These are phyloP conservation scores for Protaetia brevitarsis DNA, from an alignment of 1,140 invertebrate species.

Conservation along the genomic window DNA sequence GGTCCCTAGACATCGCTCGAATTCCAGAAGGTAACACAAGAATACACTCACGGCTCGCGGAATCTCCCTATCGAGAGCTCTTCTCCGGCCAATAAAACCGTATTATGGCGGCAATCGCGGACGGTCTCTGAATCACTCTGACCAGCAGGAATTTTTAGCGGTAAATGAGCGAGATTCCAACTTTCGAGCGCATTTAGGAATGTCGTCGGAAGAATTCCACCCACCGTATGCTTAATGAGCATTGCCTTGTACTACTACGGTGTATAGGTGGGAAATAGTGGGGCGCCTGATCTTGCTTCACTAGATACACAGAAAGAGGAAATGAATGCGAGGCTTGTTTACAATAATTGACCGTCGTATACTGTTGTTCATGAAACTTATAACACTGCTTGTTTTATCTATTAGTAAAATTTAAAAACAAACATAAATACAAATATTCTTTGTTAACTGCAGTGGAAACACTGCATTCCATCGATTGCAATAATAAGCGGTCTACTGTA, in stretches of 20 bases:
- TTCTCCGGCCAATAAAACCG: neutral
- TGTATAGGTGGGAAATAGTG: conserved; percentile 16
- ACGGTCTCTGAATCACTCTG: neutral
- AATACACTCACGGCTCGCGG: conserved; percentile 6
- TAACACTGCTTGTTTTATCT: too few relatives aligned
- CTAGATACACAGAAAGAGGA: neutral
- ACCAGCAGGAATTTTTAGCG: conserved; percentile 1
- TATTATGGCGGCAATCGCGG: neutral
- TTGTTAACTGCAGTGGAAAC: too few relatives aligned
- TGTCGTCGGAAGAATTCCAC: conserved; percentile 13
- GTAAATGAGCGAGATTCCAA: conserved; percentile 15
- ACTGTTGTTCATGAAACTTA: too few relatives aligned
- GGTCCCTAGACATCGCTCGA: conserved; percentile 34
- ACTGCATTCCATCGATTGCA: too few relatives aligned
- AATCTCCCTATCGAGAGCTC: conserved; percentile 11
- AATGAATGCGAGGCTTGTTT: neutral
- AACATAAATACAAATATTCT: too few relatives aligned
- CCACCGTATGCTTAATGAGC: neutral
- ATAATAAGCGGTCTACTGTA: too few relatives aligned
- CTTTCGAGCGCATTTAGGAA: conserved; percentile 12
- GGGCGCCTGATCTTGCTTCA: neutral
- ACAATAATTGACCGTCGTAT: neutral
- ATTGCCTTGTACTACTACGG: neutral
- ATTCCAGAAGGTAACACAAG: conserved; percentile 21
- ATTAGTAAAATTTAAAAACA: neutral